Evolutionary conservation across 2,797 vertebrate species (phyloP), one percentile per base, ranked within the genome.

Genomic region (Diplodus sargus): DNA sequence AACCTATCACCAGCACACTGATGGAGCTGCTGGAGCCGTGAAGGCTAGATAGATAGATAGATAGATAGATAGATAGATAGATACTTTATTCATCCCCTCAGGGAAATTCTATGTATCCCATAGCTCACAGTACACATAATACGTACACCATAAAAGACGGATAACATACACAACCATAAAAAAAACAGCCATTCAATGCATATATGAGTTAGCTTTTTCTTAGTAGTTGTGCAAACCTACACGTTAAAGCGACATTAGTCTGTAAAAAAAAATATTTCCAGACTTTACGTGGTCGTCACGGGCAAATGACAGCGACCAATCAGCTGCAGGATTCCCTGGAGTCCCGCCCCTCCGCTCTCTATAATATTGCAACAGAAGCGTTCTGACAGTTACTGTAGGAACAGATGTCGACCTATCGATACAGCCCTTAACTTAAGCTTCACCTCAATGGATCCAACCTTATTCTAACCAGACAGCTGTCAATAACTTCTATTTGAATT

Each of bases 311-410:
- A 10, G 5, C 0, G 54, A 57, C 88, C 88, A 90, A 90, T 93
- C 79, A 76, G 82, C 65, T 48, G 79, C 85, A 45, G 71, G 56
- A 5, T 62, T 39, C 28, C 30, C 22, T 7, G 16, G 12, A 70
- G 86, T 83, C 77, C 88, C 90, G 86, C 92, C 91, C 74, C 62
- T 23, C 43, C 17, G 20, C 15, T 61, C 58, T 82, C 77, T 90
- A 90, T 93, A 86, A 78, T 60, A 64, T 48, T 70, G 83, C 91
- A 63, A 23, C 78, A 60, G 69, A 53, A 11, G 58, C 39, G 30
- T 17, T 65, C 20, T 82, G 85, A 81, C 89, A 90, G 67, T 86
- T 72, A 53, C 58, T 70, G 84, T 68, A 64, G 77, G 79, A 64
- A 64, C 53, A 64, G 74, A 69, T 25, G 72, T 25, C 5, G 42